phyloP scores from a whole-genome alignment of 2,888 invertebrate genomes.

The Perizoma flavofasciatum region DNA sequence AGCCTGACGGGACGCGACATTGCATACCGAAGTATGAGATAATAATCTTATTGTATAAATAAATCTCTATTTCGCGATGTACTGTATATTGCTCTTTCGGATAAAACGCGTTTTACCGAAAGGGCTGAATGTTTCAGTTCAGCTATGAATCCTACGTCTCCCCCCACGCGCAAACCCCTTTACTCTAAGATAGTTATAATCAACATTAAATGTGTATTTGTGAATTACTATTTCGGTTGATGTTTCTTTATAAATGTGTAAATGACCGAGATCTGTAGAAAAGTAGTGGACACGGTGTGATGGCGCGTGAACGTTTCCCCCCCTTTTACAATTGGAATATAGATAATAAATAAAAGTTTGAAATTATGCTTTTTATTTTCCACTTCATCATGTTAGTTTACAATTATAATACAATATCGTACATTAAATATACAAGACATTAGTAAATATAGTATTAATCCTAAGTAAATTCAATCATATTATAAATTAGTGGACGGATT shows the following conservation, averaged over 20 bases:
- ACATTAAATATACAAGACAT: slow-evolving; percentile 52
- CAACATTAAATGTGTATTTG: slow-evolving; percentile 83
- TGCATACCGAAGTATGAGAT: slow-evolving; percentile 49
- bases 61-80: slow-evolving; percentile 30
- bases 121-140: slow-evolving; percentile 41
- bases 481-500: slow-evolving; percentile 44
- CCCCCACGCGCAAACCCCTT: slow-evolving; percentile 59
- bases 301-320: slow-evolving; percentile 75
- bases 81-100: slow-evolving; percentile 28
- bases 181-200: slow-evolving; percentile 73
- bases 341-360: slow-evolving; percentile 81
- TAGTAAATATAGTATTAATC: slow-evolving; percentile 29
- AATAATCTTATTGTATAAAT: slow-evolving; percentile 32
- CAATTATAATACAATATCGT: slow-evolving; percentile 59
- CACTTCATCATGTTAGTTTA: slow-evolving; percentile 45
- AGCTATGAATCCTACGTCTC: slow-evolving; percentile 44
- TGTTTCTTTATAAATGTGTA: slow-evolving; percentile 80
- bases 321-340: slow-evolving; percentile 83
- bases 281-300: slow-evolving; percentile 77
- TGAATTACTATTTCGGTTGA: slow-evolving; percentile 82
- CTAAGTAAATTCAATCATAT: not conserved
- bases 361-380: slow-evolving; percentile 65
- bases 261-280: slow-evolving; percentile 79
- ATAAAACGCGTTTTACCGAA: slow-evolving; percentile 34
- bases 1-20: slow-evolving; percentile 52